These are phyloP conservation scores for Anseranas semipalmata DNA, from an alignment of 2,113 vertebrate genomes.

Conservation along the genomic window DNA sequence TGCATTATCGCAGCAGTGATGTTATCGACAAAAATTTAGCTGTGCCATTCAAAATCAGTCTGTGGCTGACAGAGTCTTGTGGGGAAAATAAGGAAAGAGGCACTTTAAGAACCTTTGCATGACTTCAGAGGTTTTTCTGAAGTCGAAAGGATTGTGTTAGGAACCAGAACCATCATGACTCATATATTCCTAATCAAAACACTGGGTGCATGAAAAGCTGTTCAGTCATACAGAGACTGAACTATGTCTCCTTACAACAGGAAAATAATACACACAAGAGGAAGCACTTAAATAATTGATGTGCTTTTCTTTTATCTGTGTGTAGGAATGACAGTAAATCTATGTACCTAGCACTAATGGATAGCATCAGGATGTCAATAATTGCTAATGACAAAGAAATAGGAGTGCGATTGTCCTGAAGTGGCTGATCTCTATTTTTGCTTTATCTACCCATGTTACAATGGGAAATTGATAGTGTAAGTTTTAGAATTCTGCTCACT, in stretches of 20 bases:
- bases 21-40: background rate
- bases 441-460: background rate
- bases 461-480: background rate
- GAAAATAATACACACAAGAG: slow-evolving; percentile 47
- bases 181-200: slow-evolving; percentile 58
- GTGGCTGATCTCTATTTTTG: slow-evolving; percentile 13
- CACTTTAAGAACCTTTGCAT: slow-evolving; percentile 9
- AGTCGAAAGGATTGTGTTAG: slow-evolving; percentile 14
- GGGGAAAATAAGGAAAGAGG: background rate
- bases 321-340: slow-evolving; percentile 57
- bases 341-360: slow-evolving; percentile 63
- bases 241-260: slow-evolving; percentile 29
- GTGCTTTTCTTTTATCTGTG: slow-evolving; percentile 64
- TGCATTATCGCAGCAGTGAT: background rate
- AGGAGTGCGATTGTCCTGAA: slow-evolving; percentile 7
- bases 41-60: background rate
- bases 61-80: background rate
- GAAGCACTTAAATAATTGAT: slow-evolving; percentile 71
- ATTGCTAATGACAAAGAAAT: slow-evolving; percentile 40
- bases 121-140: slow-evolving; percentile 50
- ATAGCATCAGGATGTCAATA: slow-evolving; percentile 37
- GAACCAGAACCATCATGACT: slow-evolving; percentile 41
- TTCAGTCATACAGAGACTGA: background rate
- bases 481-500: slow-evolving; percentile 22
- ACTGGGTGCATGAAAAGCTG: background rate